Evolutionary conservation across 2,888 invertebrate species (phyloP), one percentile per base, ranked within the genome.

Genomic region (Augiades crinisus): DNA sequence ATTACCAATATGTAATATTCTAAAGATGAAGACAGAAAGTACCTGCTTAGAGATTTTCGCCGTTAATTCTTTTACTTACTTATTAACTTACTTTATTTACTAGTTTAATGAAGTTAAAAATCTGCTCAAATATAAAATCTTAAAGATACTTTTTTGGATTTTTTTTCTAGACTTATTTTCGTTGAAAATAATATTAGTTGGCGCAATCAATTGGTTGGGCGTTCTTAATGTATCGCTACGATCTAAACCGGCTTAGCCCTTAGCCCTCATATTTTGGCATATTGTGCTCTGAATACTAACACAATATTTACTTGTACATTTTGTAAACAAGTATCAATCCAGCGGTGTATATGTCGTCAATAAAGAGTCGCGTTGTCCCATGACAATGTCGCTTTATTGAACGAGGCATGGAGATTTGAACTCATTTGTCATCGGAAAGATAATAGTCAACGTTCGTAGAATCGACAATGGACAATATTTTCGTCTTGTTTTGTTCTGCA

Each of bases 221-320:
- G 70, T 64, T 64, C 65, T 34, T 41, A 37, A 63, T 73, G 69
- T 80, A 83, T 83, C 84, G 62, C 67, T 63, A 59, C 65, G 67
- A 84, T 84, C 85, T 84, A 81, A 84, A 85, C 81, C 84, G 81
- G 83, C 81, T 82, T 82, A 79, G 70, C 67, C 72, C 73, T 74
- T 67, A 63, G 70, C 68, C 67, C 61, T 56, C 63, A 66, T 61
- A 61, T 21, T 10, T 13, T 44, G 43, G 13, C 19, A 13, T 40
- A 12, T 12, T 8, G 13, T 13, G 13, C 24, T 40, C 14, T 40
- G 40, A 40, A 38, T 38, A 38, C 21, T 4, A 22, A 24, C 40
- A 16, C 4, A 14, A 24, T 24, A 24, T 12, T 40, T 14, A 7
- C 13, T 8, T 12, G 8, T 14, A 13, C 38, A 22, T 22, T 22